Percentiles rank a stretch among this genome's conserved stretches.
Evolutionary conservation across 23 tunicate species (phyloP).

Genomic region (Oikopleura vanhoeffeni): DNA sequence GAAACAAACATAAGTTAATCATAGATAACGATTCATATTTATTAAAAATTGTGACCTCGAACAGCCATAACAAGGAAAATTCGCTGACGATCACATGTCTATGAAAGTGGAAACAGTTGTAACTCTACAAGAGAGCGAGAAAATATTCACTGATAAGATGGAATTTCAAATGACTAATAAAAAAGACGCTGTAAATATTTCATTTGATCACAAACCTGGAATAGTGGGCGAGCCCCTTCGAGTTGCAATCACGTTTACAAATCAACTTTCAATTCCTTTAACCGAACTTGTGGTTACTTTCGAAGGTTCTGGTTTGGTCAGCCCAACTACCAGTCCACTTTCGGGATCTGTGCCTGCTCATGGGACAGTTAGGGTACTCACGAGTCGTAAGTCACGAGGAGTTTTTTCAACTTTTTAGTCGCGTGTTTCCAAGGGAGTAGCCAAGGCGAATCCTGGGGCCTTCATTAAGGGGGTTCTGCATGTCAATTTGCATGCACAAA

Average conservation of each 20-base stretch:
- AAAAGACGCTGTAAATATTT: slow-evolving; percentile 31
- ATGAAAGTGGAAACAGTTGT: slow-evolving; percentile 35
- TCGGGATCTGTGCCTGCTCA: too few relatives aligned
- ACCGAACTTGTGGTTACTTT: slow-evolving; percentile 34
- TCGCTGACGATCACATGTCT: slow-evolving; percentile 44
- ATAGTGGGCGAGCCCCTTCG: slow-evolving; percentile 25
- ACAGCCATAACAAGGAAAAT: slow-evolving; percentile 27
- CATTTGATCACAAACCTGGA: slow-evolving; percentile 8
- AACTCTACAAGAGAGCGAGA: slow-evolving; percentile 27
- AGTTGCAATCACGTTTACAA: slow-evolving; percentile 42
- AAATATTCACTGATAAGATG: slow-evolving; percentile 36
- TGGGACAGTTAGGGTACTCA: too few relatives aligned
- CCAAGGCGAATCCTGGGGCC: too few relatives aligned
- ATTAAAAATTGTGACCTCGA: background rate
- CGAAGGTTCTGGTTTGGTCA: slow-evolving; percentile 54
- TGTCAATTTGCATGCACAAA: too few relatives aligned
- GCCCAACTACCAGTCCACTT: slow-evolving; percentile 18
- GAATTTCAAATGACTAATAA: slow-evolving; percentile 56
- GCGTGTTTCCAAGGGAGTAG: too few relatives aligned
- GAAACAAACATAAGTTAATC: too few relatives aligned
- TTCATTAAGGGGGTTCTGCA: too few relatives aligned
- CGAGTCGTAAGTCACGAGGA: too few relatives aligned
- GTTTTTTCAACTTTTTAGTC: too few relatives aligned
- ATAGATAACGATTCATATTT: too few relatives aligned
- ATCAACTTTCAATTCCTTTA: slow-evolving; percentile 45